Percentiles rank a stretch among this genome's conserved stretches.
Conservation (phyloP, 2,797 vertebrate genomes). For the Alosa sapidissima region DNA sequence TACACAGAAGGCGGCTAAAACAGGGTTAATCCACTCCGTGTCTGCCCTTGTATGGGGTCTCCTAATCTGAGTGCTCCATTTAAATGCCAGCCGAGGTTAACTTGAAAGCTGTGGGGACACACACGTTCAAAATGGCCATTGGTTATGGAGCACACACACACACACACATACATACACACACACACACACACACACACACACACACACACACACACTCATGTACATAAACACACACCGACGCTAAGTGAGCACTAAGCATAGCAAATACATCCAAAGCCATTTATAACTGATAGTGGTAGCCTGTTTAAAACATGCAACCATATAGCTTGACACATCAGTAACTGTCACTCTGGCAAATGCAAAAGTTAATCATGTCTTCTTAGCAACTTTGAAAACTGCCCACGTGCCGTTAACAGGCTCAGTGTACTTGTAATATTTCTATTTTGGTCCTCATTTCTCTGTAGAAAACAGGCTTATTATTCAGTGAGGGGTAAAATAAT, state of each 20-base stretch:
- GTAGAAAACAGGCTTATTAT: neutral
- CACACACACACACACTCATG: neutral
- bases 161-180: conserved; percentile 19
- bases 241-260: neutral
- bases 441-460: neutral
- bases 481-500: neutral
- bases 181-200: neutral
- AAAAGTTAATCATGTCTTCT: neutral
- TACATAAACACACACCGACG: neutral
- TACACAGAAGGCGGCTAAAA: conserved; percentile 66
- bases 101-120: conserved; percentile 19
- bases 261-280: neutral
- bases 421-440: neutral
- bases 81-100: conserved; percentile 63
- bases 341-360: neutral
- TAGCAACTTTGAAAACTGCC: neutral
- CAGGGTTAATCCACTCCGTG: conserved; percentile 71
- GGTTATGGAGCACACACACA: neutral
- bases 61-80: conserved; percentile 69
- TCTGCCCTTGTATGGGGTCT: conserved; percentile 57
- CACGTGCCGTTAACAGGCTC: neutral
- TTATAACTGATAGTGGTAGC: neutral
- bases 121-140: neutral
- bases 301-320: conserved; percentile 1
- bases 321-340: neutral